Evolutionary conservation across 30 jellyfish, hydroid and myxozoan species (phyloP).

Genomic region (Rhopilema esculentum): DNA sequence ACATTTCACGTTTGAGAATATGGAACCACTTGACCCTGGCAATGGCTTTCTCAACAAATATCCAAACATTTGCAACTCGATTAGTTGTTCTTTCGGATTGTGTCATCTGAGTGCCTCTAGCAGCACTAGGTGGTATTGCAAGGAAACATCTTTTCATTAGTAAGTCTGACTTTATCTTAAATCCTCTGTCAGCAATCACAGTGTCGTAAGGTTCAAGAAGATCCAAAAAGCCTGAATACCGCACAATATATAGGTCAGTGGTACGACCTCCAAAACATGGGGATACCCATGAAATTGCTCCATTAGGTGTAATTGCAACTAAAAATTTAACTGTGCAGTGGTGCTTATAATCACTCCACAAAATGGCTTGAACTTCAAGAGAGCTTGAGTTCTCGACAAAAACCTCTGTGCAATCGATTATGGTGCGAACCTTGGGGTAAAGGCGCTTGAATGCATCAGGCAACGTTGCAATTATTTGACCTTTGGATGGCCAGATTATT

Average conservation of each 20-base stretch:
- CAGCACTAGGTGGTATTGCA: slow-evolving; percentile 2
- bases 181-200: slow-evolving; percentile 52
- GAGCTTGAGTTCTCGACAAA: slow-evolving; percentile 22
- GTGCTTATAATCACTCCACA: slow-evolving; percentile 14
- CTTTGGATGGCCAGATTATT: slow-evolving; percentile 26
- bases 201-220: slow-evolving; percentile 25
- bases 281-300: slow-evolving; percentile 20
- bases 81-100: too few species aligned
- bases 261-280: slow-evolving; percentile 43
- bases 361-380: slow-evolving; percentile 9
- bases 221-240: slow-evolving; percentile 27
- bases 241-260: slow-evolving; percentile 26
- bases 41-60: too few species aligned
- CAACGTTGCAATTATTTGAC: neutral
- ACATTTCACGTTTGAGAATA: too few species aligned
- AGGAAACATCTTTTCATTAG: neutral
- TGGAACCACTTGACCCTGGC: too few species aligned
- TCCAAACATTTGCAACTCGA: too few species aligned
- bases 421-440: slow-evolving; percentile 16
- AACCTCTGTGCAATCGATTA: slow-evolving; percentile 40
- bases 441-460: slow-evolving; percentile 11
- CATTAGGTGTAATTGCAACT: slow-evolving; percentile 35
- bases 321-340: slow-evolving; percentile 25
- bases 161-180: neutral
- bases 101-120: slow-evolving; percentile 9